Base-by-base conservation (phyloP, 2,888 invertebrate species). In the Prenolepis imparis region DNA sequence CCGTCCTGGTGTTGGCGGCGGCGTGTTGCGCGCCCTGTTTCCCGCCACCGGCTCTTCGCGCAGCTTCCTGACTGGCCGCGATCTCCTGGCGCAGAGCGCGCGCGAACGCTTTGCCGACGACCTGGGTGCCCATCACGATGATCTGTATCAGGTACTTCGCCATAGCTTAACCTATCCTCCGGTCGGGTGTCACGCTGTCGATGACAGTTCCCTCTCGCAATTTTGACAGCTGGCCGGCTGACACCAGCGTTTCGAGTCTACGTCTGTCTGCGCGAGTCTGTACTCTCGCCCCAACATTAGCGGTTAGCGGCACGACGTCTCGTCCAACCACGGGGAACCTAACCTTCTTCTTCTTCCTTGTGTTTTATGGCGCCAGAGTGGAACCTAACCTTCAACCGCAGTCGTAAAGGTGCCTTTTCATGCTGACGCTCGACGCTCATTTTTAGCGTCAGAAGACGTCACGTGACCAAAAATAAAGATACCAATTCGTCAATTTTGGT, bases 121-220 rank as follows among this genome's bases (percentile, higher is more conserved):
- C 97, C 95, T 99, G 99, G 3, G 97, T 96, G 61, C 99, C 99
- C 87, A 98, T 96, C 44, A 99, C 96, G 91, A 99, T 97, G 87
- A 99, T 97, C 96, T 99, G 98, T 75, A 97, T 97, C 90, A 99
- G 96, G 94, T 98, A 98, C 95, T 98, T 98, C 83, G 99, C 99
- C 99, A 98, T 98, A 82, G 86, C 85, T 84, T 88, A 87, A 90
- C 88, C 86, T 88, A 36, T 39, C 15, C 12, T 67, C 36, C 44
- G 15, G 15, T 11, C 18, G 12, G 32, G 36, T n/a, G 28, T 28
- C 28, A 55, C 44, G 9, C 24, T 36, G 70, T 15, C 57, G 24
- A 12, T 1, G 28, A 74, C 18, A 21, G 61, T 55, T 36, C 1
- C 4, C 12, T 28, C 3, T 39, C 3, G 52, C 11, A 1, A 0